Conservation (phyloP, 64 coral and sea anemone species). For the Anthopleura sola region DNA sequence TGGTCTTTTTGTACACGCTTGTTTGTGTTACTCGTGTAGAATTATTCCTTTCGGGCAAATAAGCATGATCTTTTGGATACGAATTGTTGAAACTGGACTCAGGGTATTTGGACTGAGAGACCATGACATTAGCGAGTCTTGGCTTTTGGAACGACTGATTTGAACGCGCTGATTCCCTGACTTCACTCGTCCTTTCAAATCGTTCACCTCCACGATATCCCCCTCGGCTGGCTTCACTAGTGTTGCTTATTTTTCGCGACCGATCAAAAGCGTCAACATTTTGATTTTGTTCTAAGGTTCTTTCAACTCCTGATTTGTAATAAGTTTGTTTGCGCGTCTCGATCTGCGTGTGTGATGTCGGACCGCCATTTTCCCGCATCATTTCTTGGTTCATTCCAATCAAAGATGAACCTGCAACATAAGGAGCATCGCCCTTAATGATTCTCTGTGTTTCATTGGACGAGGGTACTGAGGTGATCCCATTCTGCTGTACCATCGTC, state of each 20-base stretch:
- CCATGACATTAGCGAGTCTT: neutral
- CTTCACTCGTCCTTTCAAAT: neutral
- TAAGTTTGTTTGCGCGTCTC: neutral
- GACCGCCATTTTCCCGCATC: neutral
- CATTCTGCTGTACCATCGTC: neutral
- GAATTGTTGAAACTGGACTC: neutral
- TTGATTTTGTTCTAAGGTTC: neutral
- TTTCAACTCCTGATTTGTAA: neutral
- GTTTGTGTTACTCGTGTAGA: neutral
- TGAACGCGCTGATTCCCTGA: neutral
- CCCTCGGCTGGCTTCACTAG: neutral
- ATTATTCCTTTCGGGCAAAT: neutral
- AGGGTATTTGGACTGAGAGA: neutral
- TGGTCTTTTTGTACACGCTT: neutral
- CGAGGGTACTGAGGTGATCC: neutral
- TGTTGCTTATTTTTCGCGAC: neutral
- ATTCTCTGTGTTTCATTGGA: neutral
- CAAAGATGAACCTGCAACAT: slow-evolving; percentile 7
- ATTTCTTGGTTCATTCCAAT: slow-evolving; percentile 9
- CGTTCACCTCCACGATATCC: neutral
- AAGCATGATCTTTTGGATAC: neutral
- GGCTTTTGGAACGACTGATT: neutral
- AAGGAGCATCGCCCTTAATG: neutral
- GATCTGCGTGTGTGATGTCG: neutral
- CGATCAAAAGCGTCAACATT: neutral